Conservation (phyloP, 1,140 invertebrate species). For the Cyclargus thomasi region DNA sequence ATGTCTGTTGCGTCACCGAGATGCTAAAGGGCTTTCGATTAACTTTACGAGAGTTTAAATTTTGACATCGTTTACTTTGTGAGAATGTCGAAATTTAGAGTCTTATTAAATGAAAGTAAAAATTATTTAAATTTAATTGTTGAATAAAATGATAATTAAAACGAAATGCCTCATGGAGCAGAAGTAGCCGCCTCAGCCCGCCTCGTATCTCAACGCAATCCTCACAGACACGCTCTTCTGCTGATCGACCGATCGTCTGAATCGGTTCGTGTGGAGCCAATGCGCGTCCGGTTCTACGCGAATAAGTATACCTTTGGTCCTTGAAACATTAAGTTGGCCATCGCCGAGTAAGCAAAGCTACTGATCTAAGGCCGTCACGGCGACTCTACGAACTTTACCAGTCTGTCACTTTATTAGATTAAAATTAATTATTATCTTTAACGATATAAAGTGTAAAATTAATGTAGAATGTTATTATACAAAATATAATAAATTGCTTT, state of each 20-base stretch:
- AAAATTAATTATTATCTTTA: conserved; percentile 75
- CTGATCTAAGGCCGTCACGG: conserved; percentile 71
- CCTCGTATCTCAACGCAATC: conserved; percentile 44
- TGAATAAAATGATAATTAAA: not conserved
- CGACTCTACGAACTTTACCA: conserved; percentile 75
- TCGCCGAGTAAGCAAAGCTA: conserved; percentile 74
- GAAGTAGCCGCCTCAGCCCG: conserved; percentile 41
- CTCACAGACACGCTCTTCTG: conserved; percentile 64
- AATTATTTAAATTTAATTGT: not conserved
- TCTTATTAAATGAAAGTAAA: not conserved
- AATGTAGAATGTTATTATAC: conserved; percentile 73
- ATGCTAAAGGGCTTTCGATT: not conserved
- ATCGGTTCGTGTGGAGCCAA: conserved; percentile 73
- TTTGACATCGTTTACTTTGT: not conserved
- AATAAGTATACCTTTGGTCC: conserved; percentile 74
- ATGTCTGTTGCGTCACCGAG: conserved; percentile 14
- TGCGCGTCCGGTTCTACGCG: conserved; percentile 73
- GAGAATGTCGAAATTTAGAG: not conserved
- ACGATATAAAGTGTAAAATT: conserved; percentile 73
- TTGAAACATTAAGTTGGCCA: conserved; percentile 71
- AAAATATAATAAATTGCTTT: conserved; percentile 74
- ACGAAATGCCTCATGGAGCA: conserved; percentile 15
- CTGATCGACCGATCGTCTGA: conserved; percentile 58
- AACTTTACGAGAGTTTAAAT: conserved; percentile 1
- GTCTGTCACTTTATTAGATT: conserved; percentile 74